Evolutionary conservation across 2,113 vertebrate genomes (phyloP), one percentile per base, ranked within the genome.

Genomic region (Leuciscus idus): DNA sequence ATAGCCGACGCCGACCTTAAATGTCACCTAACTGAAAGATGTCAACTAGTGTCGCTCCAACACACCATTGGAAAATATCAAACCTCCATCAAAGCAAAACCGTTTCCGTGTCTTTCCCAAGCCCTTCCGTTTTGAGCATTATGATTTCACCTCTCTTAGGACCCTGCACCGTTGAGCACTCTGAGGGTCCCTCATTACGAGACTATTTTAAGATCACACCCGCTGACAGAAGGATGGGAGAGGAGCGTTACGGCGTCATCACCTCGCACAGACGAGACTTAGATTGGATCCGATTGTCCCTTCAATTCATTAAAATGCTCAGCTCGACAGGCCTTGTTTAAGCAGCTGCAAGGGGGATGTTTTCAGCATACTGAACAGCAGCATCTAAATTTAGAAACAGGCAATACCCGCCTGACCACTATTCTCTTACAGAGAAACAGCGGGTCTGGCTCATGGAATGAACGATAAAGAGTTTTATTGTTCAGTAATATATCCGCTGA

Each of bases 141-240:
- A 17, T 7, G 13, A 46, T 48, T 64, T 64, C 59, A 43, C 21
- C 8, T 64, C 79, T 39, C 39, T 81, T n/a, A 9, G n/a, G 59
- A 64, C 39, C 78, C 23, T 26, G 12, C 13, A 39, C 59, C 1
- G 39, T 19, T 30, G 59, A 64, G 57, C 43, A 66, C 64, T 66
- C 66, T 26, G 52, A 85, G 30, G 70, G 74, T 61, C 55, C 66
- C 76, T 89, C 81, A 76, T 89, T 86, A 89, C 17, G 57, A 23
- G 59, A 26, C 91, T 89, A 90, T 92, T 92, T 93, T 86, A 89
- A 89, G 83, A 92, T 21, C 85, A 81, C 84, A 30, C 89, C 85
- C 85, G 36, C 80, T 88, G 86, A 88, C 52, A 88, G 91, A 89
- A 85, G 88, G 90, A 91, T 91, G 90, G 26, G 88, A 91, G 90